These are phyloP conservation scores for Drosophila conformis DNA, from an alignment of 2,888 invertebrate species.

Conservation along the genomic window DNA sequence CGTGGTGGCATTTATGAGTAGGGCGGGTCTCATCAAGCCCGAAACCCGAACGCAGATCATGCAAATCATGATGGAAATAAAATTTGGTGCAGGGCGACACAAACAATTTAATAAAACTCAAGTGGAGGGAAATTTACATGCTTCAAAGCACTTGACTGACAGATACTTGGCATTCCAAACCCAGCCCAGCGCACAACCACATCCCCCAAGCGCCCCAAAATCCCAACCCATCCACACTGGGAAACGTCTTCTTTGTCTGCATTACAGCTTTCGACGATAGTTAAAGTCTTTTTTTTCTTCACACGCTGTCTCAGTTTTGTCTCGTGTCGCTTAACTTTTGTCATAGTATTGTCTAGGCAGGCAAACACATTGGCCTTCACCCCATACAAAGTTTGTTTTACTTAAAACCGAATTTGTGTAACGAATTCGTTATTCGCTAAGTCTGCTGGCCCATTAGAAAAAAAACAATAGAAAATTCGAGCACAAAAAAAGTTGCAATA, in stretches of 20 bases:
- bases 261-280: slow-evolving; percentile 38
- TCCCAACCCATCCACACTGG: slow-evolving; percentile 7
- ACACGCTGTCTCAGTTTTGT: slow-evolving; percentile 24
- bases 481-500: slow-evolving; percentile 15
- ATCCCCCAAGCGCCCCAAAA: background rate
- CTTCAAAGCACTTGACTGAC: slow-evolving; percentile 52
- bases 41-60: slow-evolving; percentile 53
- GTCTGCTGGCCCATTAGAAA: slow-evolving; percentile 13
- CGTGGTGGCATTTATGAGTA: slow-evolving; percentile 36
- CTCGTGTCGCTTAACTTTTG: slow-evolving; percentile 64
- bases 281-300: slow-evolving; percentile 47
- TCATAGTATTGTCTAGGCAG: slow-evolving; percentile 35
- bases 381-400: slow-evolving; percentile 25
- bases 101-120: slow-evolving; percentile 81
- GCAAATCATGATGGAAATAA: slow-evolving; percentile 77
- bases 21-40: slow-evolving; percentile 21
- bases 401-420: slow-evolving; percentile 69
- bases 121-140: slow-evolving; percentile 76
- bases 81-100: slow-evolving; percentile 65
- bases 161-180: slow-evolving; percentile 54
- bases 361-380: background rate
- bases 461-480: background rate
- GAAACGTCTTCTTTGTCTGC: slow-evolving; percentile 73
- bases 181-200: background rate
- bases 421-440: slow-evolving; percentile 37